Evolutionary conservation across 2,888 invertebrate genomes (phyloP).

Genomic region (Notocelia uddmanniana): DNA sequence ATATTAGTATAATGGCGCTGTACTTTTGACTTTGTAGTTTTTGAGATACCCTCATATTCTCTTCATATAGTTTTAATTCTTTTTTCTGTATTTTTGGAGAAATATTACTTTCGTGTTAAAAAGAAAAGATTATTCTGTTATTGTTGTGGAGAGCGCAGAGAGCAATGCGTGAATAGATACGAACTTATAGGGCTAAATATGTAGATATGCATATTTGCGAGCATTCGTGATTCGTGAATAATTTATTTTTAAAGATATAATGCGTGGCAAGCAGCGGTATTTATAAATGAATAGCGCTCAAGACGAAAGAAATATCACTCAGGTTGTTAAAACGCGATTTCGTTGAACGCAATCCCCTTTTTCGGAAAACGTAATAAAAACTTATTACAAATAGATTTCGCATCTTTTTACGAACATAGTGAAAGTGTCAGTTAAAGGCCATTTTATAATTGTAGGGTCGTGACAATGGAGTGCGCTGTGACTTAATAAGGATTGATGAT

Average conservation of each 20-base stretch:
- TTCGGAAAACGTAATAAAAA: too few species aligned
- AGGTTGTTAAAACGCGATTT: not conserved
- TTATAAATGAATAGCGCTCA: not conserved
- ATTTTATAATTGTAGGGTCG: too few species aligned
- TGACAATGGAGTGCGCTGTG: too few species aligned
- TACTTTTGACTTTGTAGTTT: constrained; percentile 41
- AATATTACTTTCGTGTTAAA: not conserved
- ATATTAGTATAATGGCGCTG: constrained; percentile 49
- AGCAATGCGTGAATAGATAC: not conserved
- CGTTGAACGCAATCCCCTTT: too few species aligned
- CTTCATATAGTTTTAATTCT: not conserved
- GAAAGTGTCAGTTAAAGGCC: too few species aligned
- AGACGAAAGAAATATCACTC: not conserved
- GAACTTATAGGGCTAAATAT: not conserved
- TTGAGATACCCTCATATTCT: constrained; percentile 21
- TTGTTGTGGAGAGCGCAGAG: not conserved
- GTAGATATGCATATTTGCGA: not conserved
- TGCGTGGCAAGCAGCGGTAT: not conserved
- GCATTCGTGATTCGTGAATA: not conserved
- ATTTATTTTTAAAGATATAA: not conserved
- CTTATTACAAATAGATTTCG: too few species aligned
- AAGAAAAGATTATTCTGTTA: not conserved
- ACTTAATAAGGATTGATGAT: too few species aligned
- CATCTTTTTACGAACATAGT: too few species aligned
- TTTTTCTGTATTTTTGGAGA: constrained; percentile 1